Evolutionary conservation across 1,140 invertebrate species (phyloP).

Genomic region (Drosophila leontia): DNA sequence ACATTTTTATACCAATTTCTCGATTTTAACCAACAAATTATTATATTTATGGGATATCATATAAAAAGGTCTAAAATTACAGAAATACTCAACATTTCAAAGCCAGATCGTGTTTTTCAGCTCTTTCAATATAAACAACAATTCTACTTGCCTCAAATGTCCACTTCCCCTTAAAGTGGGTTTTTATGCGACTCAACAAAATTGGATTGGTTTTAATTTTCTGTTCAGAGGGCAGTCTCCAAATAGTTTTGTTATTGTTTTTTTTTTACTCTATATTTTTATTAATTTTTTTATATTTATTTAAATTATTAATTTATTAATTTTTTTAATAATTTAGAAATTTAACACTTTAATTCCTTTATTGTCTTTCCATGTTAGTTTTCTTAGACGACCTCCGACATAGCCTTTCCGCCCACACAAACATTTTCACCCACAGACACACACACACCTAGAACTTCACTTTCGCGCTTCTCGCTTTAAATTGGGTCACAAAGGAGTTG

Average conservation of each 20-base stretch:
- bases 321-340: not conserved
- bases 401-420: not conserved
- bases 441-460: slow-evolving; percentile 40
- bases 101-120: not conserved
- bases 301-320: too few relatives aligned
- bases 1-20: not conserved
- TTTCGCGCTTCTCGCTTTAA: slow-evolving; percentile 58
- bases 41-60: not conserved
- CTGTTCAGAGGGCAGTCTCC: not conserved
- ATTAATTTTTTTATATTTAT: too few relatives aligned
- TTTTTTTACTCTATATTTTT: not conserved
- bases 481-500: slow-evolving; percentile 67
- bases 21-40: not conserved
- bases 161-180: not conserved
- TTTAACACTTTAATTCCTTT: not conserved
- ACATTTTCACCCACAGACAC: not conserved
- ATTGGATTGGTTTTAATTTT: not conserved
- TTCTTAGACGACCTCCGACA: not conserved
- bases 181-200: not conserved
- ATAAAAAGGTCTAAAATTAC: not conserved
- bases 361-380: not conserved
- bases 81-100: not conserved
- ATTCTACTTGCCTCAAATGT: not conserved
- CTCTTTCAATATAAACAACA: not conserved
- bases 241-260: not conserved